Conservation (phyloP, 1,140 invertebrate species). For the Metaphire vulgaris region DNA sequence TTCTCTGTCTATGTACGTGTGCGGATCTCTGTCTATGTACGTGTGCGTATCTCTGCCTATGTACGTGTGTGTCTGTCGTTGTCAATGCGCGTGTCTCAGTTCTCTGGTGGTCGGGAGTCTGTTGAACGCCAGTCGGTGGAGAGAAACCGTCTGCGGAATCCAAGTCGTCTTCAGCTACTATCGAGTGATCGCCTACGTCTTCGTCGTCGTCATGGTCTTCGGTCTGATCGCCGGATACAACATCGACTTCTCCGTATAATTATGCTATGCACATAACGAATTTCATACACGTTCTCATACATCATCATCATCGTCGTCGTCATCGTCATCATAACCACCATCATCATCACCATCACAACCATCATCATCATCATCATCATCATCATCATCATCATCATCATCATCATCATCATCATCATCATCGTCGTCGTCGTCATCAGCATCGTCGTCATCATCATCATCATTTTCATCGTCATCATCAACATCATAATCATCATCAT, state of each 20-base stretch:
- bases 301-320: conserved; percentile 2
- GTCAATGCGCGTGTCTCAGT: conserved; percentile 10
- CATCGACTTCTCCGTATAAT: not conserved
- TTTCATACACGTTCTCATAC: too few relatives aligned
- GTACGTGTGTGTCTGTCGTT: not conserved
- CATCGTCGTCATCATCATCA: too few relatives aligned
- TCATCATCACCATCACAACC: too few relatives aligned
- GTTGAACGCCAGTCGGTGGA: not conserved
- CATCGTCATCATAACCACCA: too few relatives aligned
- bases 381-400: not conserved
- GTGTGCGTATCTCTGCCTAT: too few relatives aligned
- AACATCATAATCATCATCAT: too few relatives aligned
- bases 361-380: too few relatives aligned
- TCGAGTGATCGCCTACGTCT: not conserved
- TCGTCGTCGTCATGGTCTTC: conserved; percentile 12
- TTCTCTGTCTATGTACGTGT: too few relatives aligned
- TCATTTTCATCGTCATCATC: too few relatives aligned
- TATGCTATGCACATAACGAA: not conserved
- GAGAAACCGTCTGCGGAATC: conserved; percentile 6
- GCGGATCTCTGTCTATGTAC: too few relatives aligned
- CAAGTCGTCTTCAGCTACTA: conserved; percentile 5
- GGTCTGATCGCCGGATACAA: not conserved
- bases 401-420: too few relatives aligned
- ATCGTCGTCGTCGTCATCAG: too few relatives aligned
- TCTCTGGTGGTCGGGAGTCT: conserved; percentile 17